A percentile compares a stretch with the other conserved stretches of the same genome.
These are phyloP conservation scores for Cheiracanthium punctorium DNA, from an alignment of 2,888 invertebrate species.

Conservation along the genomic window DNA sequence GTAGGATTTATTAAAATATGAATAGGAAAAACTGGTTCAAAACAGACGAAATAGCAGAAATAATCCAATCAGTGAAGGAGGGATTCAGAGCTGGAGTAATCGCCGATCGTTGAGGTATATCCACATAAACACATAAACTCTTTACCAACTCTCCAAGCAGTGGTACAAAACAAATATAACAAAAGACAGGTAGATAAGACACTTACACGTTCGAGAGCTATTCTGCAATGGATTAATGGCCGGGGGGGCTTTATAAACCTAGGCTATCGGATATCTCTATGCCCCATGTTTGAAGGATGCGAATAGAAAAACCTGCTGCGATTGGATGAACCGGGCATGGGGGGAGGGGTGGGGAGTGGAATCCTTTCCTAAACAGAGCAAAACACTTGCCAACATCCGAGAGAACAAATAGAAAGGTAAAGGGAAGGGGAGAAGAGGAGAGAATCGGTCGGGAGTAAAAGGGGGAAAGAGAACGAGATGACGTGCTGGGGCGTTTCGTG, in stretches of 20 bases:
- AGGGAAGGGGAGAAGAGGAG: neutral
- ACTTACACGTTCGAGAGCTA: constrained; percentile 97
- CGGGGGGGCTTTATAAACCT: constrained; percentile 70
- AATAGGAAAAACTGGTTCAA: neutral
- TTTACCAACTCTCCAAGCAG: neutral
- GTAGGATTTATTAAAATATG: constrained; percentile 28
- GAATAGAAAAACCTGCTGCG: constrained; percentile 54
- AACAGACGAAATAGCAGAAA: constrained; percentile 33
- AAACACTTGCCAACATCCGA: constrained; percentile 67
- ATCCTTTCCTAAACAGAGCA: constrained; percentile 68
- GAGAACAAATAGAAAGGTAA: constrained; percentile 67
- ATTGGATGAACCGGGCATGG: constrained; percentile 63
- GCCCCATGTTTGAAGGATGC: constrained; percentile 55
- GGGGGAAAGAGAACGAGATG: constrained; percentile 62
- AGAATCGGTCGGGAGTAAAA: constrained; percentile 43
- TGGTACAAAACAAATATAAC: constrained; percentile 23
- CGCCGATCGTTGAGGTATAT: constrained; percentile 33
- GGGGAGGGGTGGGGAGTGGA: constrained; percentile 41
- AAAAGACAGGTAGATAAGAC: constrained; percentile 74
- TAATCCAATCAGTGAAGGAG: constrained; percentile 61
- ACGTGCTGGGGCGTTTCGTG: constrained; percentile 57
- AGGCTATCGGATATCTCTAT: constrained; percentile 69
- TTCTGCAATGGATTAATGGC: constrained; percentile 80
- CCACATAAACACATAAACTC: constrained; percentile 44
- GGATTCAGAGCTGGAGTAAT: constrained; percentile 31